Conservation (phyloP, 2,113 vertebrate genomes). For the Laterallus jamaicensis region DNA sequence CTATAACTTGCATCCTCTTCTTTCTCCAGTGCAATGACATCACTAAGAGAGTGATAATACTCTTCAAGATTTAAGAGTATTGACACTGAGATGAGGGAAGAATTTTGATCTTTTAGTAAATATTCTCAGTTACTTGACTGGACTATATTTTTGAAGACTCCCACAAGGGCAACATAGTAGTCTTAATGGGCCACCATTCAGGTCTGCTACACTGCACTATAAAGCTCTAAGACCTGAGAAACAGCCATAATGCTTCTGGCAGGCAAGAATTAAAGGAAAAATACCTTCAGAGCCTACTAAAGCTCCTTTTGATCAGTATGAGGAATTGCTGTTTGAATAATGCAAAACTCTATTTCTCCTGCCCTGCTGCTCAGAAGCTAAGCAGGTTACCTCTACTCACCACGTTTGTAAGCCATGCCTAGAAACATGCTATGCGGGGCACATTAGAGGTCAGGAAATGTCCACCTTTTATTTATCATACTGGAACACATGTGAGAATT, state of each 20-base stretch:
- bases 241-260: not conserved
- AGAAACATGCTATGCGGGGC: not conserved
- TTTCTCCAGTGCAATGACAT: not conserved
- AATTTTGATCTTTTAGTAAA: not conserved
- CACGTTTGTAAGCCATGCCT: not conserved
- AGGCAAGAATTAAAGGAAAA: not conserved
- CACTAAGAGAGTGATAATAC: not conserved
- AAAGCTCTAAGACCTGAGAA: not conserved
- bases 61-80: not conserved
- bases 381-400: not conserved
- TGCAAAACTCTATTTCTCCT: not conserved
- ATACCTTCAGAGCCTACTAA: not conserved
- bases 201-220: not conserved
- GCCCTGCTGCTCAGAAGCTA: not conserved
- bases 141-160: not conserved
- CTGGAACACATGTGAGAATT: not conserved
- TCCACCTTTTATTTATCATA: not conserved
- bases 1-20: not conserved
- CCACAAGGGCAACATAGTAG: not conserved
- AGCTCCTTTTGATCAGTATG: not conserved
- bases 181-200: not conserved
- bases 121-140: not conserved
- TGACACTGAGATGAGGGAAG: not conserved
- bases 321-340: constrained; percentile 2
- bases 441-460: not conserved